phyloP scores from a whole-genome alignment of 2,113 vertebrate genomes.

The Phoenicopterus ruber region DNA sequence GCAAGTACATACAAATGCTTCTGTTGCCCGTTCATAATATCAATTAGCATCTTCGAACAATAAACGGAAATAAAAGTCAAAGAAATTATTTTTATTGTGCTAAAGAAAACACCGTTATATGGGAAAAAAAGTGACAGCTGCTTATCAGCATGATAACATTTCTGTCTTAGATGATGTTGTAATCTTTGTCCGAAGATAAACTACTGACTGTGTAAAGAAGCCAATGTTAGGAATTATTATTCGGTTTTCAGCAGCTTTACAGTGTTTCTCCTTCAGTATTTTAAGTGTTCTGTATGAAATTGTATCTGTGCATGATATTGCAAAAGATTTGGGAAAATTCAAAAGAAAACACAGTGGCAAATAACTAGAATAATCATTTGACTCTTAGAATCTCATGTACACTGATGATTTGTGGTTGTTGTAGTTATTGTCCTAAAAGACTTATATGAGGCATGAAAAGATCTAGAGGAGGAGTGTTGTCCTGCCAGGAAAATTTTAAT shows the following conservation, averaged over 20 bases:
- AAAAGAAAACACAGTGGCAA: not conserved
- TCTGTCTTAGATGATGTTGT: not conserved
- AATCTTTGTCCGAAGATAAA: not conserved
- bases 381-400: not conserved
- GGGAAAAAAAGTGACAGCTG: not conserved
- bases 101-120: not conserved
- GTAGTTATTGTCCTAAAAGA: not conserved
- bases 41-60: not conserved
- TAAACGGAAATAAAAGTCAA: not conserved
- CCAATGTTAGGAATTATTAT: not conserved
- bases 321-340: not conserved
- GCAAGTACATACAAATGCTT: not conserved
- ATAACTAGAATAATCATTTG: not conserved
- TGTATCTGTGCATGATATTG: not conserved
- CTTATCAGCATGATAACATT: not conserved
- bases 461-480: not conserved
- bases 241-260: not conserved
- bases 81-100: not conserved
- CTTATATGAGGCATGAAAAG: not conserved
- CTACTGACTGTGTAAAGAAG: not conserved
- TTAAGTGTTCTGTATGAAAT: not conserved
- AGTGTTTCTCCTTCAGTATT: not conserved
- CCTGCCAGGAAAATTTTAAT: conserved; percentile 19
- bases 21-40: not conserved
- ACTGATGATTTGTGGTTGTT: not conserved